Percentiles rank a stretch among this genome's conserved stretches.
phyloP scores from a whole-genome alignment of 2,797 vertebrate species.

The Gephyroberyx darwinii region DNA sequence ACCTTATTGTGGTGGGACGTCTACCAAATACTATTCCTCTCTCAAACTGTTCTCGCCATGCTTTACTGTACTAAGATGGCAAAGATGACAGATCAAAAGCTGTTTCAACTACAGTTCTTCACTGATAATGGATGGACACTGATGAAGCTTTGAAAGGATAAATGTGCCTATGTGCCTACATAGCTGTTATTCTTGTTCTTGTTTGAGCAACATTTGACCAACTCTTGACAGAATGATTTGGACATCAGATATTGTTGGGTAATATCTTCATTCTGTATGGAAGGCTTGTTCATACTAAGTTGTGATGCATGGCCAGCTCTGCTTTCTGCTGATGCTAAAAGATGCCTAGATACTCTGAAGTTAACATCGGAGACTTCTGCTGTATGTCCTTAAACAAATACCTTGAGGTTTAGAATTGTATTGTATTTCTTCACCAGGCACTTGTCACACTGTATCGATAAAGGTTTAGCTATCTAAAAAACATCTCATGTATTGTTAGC shows the following conservation, averaged over 20 bases:
- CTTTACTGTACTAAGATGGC: background rate
- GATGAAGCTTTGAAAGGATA: conserved; percentile 70
- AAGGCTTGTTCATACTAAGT: conserved; percentile 56
- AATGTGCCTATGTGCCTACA: conserved; percentile 72
- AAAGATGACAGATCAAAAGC: conserved; percentile 31
- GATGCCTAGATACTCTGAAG: conserved; percentile 56
- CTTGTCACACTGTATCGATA: conserved; percentile 43
- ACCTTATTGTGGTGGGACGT: conserved; percentile 35
- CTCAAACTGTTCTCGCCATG: conserved; percentile 25
- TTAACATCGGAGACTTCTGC: conserved; percentile 48
- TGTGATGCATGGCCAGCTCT: conserved; percentile 61
- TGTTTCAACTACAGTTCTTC: conserved; percentile 41
- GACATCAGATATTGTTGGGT: conserved; percentile 36
- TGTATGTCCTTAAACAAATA: conserved; percentile 42
- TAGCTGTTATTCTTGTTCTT: conserved; percentile 63
- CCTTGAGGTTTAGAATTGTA: conserved; percentile 33
- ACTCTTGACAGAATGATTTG: conserved; percentile 35
- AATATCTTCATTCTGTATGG: conserved; percentile 8
- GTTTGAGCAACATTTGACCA: conserved; percentile 58
- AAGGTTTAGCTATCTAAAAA: conserved; percentile 20
- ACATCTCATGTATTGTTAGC: conserved; percentile 14
- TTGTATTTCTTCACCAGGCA: conserved; percentile 48
- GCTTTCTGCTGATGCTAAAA: conserved; percentile 56
- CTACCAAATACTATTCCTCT: conserved; percentile 62
- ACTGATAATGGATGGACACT: conserved; percentile 40